Conservation (phyloP, 2,888 invertebrate species). For the Coenonympha glycerion region DNA sequence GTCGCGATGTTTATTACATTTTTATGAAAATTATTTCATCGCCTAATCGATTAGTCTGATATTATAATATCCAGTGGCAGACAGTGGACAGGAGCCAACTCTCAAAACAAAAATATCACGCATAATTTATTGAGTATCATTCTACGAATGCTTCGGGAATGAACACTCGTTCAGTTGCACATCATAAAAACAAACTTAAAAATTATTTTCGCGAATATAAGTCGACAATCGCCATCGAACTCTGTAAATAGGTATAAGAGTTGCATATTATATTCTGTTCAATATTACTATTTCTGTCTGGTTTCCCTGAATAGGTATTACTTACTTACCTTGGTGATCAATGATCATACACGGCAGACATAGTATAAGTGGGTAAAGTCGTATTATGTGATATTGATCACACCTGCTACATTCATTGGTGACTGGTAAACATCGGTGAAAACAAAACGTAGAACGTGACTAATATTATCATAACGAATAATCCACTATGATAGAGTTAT, state of each 20-base stretch:
- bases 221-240: constrained; percentile 27
- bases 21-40: constrained; percentile 34
- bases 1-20: constrained; percentile 7
- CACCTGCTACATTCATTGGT: too few species aligned
- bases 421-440: background rate
- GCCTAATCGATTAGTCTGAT: constrained; percentile 49
- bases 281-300: constrained; percentile 50
- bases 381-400: too few species aligned
- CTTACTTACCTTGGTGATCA: background rate
- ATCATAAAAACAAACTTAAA: constrained; percentile 67
- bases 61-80: constrained; percentile 51
- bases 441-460: background rate
- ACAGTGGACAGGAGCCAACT: constrained; percentile 66
- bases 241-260: constrained; percentile 43
- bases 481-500: background rate
- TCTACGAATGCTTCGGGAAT: constrained; percentile 60
- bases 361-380: background rate
- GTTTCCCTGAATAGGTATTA: constrained; percentile 44
- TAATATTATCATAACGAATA: background rate
- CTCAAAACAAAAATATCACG: constrained; percentile 67
- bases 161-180: constrained; percentile 65
- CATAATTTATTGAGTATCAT: constrained; percentile 70
- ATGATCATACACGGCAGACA: background rate
- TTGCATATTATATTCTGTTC: constrained; percentile 46
- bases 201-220: constrained; percentile 49